Conservation (phyloP, 2,888 invertebrate genomes). For the Osmoderma eremita region DNA sequence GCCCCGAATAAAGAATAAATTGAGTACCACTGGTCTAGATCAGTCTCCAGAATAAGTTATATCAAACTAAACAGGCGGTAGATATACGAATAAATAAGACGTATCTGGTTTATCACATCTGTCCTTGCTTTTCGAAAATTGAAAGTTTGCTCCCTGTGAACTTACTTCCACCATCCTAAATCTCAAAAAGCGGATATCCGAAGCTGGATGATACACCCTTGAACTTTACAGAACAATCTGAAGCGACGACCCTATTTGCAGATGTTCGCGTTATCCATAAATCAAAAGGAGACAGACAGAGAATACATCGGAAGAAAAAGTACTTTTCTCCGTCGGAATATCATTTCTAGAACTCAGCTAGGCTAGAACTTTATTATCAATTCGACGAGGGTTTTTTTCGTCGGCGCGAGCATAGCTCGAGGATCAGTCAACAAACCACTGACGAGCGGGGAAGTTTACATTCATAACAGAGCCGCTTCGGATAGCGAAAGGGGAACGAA, state of each 20-base stretch:
- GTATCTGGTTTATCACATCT: too few relatives aligned
- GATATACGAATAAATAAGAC: too few relatives aligned
- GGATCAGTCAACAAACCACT: conserved; percentile 22
- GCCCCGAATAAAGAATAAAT: too few relatives aligned
- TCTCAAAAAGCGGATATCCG: neutral
- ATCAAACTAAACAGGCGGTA: too few relatives aligned
- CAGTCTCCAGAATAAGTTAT: too few relatives aligned
- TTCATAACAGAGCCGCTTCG: conserved; percentile 21
- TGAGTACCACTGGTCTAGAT: too few relatives aligned
- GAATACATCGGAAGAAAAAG: conserved; percentile 1
- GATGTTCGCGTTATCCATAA: neutral
- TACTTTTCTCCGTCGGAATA: neutral
- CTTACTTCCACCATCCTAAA: too few relatives aligned
- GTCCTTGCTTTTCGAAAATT: too few relatives aligned
- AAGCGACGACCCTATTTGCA: conserved; percentile 21
- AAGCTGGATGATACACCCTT: neutral
- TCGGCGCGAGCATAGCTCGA: neutral
- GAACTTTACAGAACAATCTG: conserved; percentile 11
- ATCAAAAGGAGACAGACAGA: neutral
- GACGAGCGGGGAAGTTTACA: conserved; percentile 1
- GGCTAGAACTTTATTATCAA: conserved; percentile 21
- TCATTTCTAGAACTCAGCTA: neutral
- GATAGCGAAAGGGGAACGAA: neutral
- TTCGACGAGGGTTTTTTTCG: neutral
- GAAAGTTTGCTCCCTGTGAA: too few relatives aligned